Evolutionary conservation across 2,113 vertebrate species (phyloP).

Genomic region (Furnarius figulus): DNA sequence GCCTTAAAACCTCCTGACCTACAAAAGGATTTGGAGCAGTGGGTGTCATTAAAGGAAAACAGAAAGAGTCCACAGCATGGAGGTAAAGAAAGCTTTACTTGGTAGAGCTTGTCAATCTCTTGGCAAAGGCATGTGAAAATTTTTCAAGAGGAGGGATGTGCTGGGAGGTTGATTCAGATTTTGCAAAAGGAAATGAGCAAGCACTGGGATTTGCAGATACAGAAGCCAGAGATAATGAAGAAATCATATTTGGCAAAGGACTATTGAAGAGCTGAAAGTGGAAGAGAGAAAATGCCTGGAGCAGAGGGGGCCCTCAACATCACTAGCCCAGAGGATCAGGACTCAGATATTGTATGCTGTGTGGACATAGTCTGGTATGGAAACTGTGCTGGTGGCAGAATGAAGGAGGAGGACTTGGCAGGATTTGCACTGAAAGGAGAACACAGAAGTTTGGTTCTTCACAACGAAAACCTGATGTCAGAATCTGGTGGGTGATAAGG

Average conservation of each 20-base stretch:
- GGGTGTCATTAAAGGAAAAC: neutral
- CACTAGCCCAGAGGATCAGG: neutral
- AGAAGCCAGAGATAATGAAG: neutral
- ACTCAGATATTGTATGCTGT: neutral
- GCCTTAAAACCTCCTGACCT: slow-evolving; percentile 17
- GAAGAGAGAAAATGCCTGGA: neutral
- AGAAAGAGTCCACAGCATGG: neutral
- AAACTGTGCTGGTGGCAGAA: neutral
- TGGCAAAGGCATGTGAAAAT: neutral
- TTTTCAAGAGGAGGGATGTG: slow-evolving; percentile 25
- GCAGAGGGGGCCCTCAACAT: neutral
- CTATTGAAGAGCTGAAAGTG: neutral
- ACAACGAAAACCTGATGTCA: neutral
- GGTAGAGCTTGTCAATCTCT: slow-evolving; percentile 16
- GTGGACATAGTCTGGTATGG: neutral
- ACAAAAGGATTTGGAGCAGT: neutral
- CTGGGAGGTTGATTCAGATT: slow-evolving; percentile 2
- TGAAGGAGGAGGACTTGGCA: neutral
- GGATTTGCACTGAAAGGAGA: neutral
- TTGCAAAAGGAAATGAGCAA: slow-evolving; percentile 25
- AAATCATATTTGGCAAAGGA: neutral
- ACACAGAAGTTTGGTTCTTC: neutral
- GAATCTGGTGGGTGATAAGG: neutral
- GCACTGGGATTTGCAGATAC: neutral
- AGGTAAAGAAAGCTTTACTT: slow-evolving; percentile 9